Evolutionary conservation across 2,797 vertebrate genomes (phyloP).

Genomic region (Oophaga sylvatica): DNA sequence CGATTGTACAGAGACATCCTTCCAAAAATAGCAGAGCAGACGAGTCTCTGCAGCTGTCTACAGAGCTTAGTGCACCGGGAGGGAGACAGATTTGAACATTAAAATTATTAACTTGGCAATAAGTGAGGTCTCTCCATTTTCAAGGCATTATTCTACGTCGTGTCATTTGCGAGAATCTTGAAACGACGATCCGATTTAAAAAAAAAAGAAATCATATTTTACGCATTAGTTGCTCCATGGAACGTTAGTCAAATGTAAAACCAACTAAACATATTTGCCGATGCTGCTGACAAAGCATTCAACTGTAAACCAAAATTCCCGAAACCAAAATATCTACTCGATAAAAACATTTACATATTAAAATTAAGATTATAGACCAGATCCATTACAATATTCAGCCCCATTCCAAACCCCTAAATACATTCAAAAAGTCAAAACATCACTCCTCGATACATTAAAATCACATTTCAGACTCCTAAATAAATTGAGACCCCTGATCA

Average conservation of each 20-base stretch:
- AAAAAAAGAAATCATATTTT: background rate
- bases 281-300: background rate
- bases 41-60: conserved; percentile 50
- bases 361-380: background rate
- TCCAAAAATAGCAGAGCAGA: conserved; percentile 57
- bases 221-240: background rate
- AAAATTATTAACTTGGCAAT: conserved; percentile 52
- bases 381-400: background rate
- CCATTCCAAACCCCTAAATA: background rate
- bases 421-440: background rate
- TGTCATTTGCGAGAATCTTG: conserved; percentile 29
- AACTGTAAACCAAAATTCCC: background rate
- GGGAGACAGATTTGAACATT: conserved; percentile 46
- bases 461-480: too few species aligned
- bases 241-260: background rate
- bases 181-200: background rate
- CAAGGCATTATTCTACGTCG: conserved; percentile 8
- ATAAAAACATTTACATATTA: background rate
- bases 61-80: conserved; percentile 56
- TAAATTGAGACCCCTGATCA: too few species aligned
- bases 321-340: background rate
- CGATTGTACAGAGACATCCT: conserved; percentile 59
- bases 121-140: conserved; percentile 10
- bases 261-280: background rate
- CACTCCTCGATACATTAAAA: too few species aligned